Percentiles rank a stretch among this genome's conserved stretches.
phyloP scores from a whole-genome alignment of 1,140 invertebrate species.

The Melitaea cinxia region DNA sequence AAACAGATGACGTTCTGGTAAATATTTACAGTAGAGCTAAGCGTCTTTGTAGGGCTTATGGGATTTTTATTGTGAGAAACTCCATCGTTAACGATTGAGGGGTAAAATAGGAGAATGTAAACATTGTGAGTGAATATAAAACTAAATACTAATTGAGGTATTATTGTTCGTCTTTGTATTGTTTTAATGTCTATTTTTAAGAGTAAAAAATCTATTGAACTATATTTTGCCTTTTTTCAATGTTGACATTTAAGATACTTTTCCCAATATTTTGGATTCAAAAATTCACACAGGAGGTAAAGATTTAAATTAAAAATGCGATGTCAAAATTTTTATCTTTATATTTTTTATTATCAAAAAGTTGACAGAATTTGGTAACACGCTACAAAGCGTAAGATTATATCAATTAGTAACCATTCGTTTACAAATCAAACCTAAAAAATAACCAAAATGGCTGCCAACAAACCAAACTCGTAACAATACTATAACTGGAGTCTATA shows the following conservation, averaged over 20 bases:
- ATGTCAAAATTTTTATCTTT: no score
- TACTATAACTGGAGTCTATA: constrained; percentile 15
- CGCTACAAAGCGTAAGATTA: not conserved
- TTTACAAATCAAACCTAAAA: not conserved
- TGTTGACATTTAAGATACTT: no score
- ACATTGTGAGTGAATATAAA: constrained; percentile 21
- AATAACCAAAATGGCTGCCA: constrained; percentile 5
- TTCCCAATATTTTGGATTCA: no score
- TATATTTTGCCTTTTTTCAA: no score
- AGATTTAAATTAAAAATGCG: no score
- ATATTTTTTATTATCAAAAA: no score
- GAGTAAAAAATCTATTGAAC: no score
- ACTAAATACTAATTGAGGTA: constrained; percentile 27
- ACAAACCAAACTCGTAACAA: constrained; percentile 10
- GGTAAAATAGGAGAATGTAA: constrained; percentile 32
- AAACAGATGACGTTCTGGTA: constrained; percentile 56
- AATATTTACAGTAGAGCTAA: constrained; percentile 62
- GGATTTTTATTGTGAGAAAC: constrained; percentile 69
- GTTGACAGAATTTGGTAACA: no score
- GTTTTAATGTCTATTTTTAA: not conserved
- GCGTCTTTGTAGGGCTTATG: constrained; percentile 52
- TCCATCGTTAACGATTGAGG: constrained; percentile 39
- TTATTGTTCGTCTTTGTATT: not conserved
- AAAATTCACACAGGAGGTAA: no score
- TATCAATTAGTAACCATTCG: not conserved